Evolutionary conservation across 2,113 vertebrate species (phyloP), one percentile per base, ranked within the genome.

Genomic region (Oreotragus oreotragus): DNA sequence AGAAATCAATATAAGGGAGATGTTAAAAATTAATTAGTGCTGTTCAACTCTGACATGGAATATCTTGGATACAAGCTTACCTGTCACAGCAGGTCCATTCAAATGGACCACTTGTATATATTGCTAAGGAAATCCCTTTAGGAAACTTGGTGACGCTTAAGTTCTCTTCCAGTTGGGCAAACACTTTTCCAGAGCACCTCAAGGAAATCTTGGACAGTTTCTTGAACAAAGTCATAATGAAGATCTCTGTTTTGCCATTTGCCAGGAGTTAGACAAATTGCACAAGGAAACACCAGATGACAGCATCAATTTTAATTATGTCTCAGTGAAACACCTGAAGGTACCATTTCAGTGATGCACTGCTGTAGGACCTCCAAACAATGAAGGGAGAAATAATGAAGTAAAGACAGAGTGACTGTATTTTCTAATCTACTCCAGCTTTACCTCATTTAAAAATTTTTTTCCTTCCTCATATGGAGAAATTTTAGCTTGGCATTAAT

Each of bases 311-410:
- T 57, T 7, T 86, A 77, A 94, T 28, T 85, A 47, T 39, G 0
- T 88, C 88, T 85, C 53, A 13, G 51, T 73, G 49, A 98, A 96
- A 77, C 43, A 87, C 57, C 92, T 96, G 70, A 80, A 97, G 81
- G 2, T 5, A 58, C 94, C 73, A 66, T 84, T 91, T 93, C 81
- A 80, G 4, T 0, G 2, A 95, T 64, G 16, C 0, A 0, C 76
- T 83, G 0, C 47, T 92, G 30, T 9, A 55, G 94, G 90, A 45
- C 33, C 96, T 93, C 64, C 30, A 3, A 47, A 47, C 3, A 6
- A 39, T 64, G 66, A 73, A 94, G n/a, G 92, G 62, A 84, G 7
- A 98, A 96, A 90, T 89, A 89, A 88, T 39, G 39, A 83, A 30
- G 30, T 33, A n/a, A 21, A 47, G 70, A 76, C 23, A 96, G 90